A percentile compares a stretch with the other conserved stretches of the same genome.
Conservation (phyloP, 2,888 invertebrate species). For the Camponotus fellah region DNA sequence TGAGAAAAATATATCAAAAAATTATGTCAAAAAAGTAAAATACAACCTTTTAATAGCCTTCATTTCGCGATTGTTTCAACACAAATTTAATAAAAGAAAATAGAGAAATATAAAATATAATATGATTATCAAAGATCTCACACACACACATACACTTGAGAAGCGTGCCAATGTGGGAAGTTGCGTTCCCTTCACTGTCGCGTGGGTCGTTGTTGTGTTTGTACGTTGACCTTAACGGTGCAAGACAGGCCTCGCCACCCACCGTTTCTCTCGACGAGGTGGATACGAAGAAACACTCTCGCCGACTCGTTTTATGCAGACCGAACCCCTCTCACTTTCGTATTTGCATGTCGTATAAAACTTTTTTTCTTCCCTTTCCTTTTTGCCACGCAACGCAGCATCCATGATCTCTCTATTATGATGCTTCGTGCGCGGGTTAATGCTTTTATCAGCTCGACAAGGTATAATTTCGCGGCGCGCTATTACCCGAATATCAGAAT, state of each 20-base stretch:
- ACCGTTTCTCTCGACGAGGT: slow-evolving; percentile 74
- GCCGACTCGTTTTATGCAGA: slow-evolving; percentile 74
- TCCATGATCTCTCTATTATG: slow-evolving; percentile 66
- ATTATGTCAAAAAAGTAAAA: background rate
- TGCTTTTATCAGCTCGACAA: slow-evolving; percentile 43
- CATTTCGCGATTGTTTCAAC: background rate
- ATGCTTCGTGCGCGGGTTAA: slow-evolving; percentile 53
- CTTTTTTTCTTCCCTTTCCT: slow-evolving; percentile 56
- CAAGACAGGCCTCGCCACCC: slow-evolving; percentile 80
- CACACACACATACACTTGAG: background rate
- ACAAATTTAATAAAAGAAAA: background rate
- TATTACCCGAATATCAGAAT: slow-evolving; percentile 51
- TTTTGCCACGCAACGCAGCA: slow-evolving; percentile 19
- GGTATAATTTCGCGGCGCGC: slow-evolving; percentile 25
- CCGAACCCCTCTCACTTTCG: slow-evolving; percentile 82
- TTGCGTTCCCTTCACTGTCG: background rate
- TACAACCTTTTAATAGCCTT: background rate
- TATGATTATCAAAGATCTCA: background rate
- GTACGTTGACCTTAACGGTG: slow-evolving; percentile 84
- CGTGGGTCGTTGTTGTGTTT: slow-evolving; percentile 64
- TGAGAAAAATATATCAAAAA: background rate
- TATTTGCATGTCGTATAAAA: slow-evolving; percentile 78
- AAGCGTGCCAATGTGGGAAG: slow-evolving; percentile 8
- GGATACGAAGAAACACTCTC: slow-evolving; percentile 78
- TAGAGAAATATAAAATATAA: background rate